phyloP scores from a whole-genome alignment of 92 coral and sea anemone species.

The Umimayanthus kanabou region DNA sequence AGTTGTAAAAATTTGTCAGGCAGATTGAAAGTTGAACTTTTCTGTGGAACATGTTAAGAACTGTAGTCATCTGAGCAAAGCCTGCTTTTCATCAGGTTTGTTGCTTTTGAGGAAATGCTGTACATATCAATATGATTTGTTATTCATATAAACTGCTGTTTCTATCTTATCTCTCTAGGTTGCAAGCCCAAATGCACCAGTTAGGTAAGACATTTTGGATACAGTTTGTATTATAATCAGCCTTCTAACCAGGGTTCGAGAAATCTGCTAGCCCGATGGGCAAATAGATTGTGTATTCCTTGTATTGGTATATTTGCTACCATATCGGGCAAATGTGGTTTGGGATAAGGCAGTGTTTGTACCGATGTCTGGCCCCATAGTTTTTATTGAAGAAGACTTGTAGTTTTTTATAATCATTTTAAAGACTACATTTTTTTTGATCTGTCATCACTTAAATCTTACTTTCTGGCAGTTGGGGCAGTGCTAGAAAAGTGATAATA shows the following conservation, averaged over 20 bases:
- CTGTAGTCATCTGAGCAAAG: constrained; percentile 5
- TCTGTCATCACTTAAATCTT: no score
- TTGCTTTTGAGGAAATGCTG: neutral
- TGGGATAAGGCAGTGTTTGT: no score
- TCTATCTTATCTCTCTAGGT: neutral
- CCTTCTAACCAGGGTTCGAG: no score
- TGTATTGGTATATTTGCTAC: no score
- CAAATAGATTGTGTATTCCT: no score
- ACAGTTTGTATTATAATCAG: neutral
- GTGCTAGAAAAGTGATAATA: neutral
- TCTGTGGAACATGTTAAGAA: neutral
- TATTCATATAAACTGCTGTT: neutral
- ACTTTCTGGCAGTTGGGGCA: no score
- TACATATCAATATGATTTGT: neutral
- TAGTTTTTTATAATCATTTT: no score
- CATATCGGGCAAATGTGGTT: no score
- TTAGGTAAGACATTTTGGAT: constrained; percentile 3
- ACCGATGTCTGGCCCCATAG: no score
- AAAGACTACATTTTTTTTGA: no score
- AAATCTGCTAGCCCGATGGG: no score
- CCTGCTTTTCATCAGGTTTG: neutral
- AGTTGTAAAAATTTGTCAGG: neutral
- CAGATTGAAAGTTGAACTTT: neutral
- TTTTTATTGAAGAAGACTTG: no score
- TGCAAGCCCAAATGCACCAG: constrained; percentile 27